A percentile compares a stretch with the other conserved stretches of the same genome.
Conservation (phyloP, 2,888 invertebrate genomes). For the Empis livida region DNA sequence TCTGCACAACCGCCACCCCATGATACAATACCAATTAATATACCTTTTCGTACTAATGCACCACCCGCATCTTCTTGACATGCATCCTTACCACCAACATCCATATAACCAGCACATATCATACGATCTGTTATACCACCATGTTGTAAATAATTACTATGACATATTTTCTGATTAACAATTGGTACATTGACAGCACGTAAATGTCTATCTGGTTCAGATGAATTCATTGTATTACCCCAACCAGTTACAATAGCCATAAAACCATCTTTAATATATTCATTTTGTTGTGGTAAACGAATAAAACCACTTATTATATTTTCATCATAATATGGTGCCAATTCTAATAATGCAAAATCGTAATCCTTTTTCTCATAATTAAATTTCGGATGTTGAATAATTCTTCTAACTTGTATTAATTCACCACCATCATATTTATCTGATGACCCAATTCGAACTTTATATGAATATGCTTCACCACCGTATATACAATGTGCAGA, state of each 20-base stretch:
- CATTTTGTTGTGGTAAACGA: slow-evolving; percentile 9
- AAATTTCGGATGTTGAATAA: slow-evolving; percentile 40
- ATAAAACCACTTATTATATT: neutral
- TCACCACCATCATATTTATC: slow-evolving; percentile 35
- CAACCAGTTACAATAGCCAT: slow-evolving; percentile 15
- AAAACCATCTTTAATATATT: slow-evolving; percentile 6
- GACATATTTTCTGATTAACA: slow-evolving; percentile 37
- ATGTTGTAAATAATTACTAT: slow-evolving; percentile 31
- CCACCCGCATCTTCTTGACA: slow-evolving; percentile 36
- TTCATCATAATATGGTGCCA: slow-evolving; percentile 17
- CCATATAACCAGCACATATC: slow-evolving; percentile 42
- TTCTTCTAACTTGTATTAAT: slow-evolving; percentile 36
- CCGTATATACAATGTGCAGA: slow-evolving; percentile 26
- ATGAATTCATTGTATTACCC: slow-evolving; percentile 12
- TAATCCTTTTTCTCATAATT: slow-evolving; percentile 32
- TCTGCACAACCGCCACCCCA: slow-evolving; percentile 39
- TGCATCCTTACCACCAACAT: slow-evolving; percentile 31
- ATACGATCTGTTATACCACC: slow-evolving; percentile 38
- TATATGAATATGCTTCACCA: slow-evolving; percentile 14
- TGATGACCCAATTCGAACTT: slow-evolving; percentile 42
- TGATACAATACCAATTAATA: slow-evolving; percentile 34
- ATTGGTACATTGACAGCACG: slow-evolving; percentile 41
- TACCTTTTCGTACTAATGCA: slow-evolving; percentile 22
- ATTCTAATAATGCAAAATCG: slow-evolving; percentile 39
- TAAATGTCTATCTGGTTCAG: slow-evolving; percentile 17